Percentiles rank a stretch among this genome's conserved stretches.
Evolutionary conservation across 2,797 vertebrate genomes (phyloP).

Genomic region (Platalea minor): DNA sequence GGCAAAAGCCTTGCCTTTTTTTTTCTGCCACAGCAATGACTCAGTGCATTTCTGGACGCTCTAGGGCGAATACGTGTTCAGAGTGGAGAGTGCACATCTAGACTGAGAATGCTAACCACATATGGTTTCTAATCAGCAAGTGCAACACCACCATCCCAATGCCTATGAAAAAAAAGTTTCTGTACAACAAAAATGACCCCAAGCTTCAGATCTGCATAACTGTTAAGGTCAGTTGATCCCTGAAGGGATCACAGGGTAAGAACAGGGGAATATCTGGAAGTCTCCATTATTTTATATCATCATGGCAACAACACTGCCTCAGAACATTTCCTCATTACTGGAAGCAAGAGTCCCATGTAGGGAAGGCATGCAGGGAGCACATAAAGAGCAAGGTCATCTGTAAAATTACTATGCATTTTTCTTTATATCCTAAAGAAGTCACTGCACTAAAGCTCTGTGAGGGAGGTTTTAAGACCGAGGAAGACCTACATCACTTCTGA

Average conservation of each 20-base stretch:
- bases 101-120: neutral
- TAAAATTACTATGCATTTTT: neutral
- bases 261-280: neutral
- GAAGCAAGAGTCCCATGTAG: neutral
- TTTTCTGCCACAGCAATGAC: neutral
- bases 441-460: neutral
- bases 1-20: neutral
- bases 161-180: neutral
- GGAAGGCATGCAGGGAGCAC: neutral
- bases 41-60: neutral
- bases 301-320: neutral
- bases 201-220: neutral
- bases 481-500: neutral
- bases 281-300: neutral
- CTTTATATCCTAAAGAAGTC: neutral
- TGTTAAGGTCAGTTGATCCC: constrained; percentile 25
- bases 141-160: neutral
- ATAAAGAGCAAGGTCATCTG: constrained; percentile 3
- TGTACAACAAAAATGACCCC: neutral
- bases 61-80: neutral
- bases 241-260: neutral
- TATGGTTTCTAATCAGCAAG: neutral
- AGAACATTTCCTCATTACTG: constrained; percentile 24
- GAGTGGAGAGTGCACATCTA: neutral
- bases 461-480: neutral